Evolutionary conservation across 2,113 vertebrate genomes (phyloP).

Genomic region (Centropus bengalensis): DNA sequence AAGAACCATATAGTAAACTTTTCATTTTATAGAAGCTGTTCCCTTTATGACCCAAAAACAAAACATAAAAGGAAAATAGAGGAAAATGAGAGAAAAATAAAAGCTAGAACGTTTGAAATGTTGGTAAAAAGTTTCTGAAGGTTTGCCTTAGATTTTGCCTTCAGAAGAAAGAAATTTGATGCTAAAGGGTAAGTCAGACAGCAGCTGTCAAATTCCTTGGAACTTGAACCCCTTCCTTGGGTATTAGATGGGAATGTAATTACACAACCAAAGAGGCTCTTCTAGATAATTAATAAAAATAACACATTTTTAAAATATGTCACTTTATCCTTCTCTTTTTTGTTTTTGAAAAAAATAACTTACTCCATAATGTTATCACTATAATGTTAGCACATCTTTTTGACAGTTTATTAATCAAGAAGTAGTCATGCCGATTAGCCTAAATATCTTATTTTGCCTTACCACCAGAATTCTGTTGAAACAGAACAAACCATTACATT

Average conservation of each 20-base stretch:
- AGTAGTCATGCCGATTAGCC: conserved; percentile 47
- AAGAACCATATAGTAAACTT: neutral
- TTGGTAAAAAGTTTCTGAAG: neutral
- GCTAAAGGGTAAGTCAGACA: neutral
- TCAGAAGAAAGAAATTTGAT: neutral
- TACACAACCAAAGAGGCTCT: neutral
- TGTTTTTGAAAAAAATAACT: conserved; percentile 16
- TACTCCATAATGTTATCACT: conserved; percentile 21
- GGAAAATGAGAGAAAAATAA: neutral
- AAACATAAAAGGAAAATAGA: neutral
- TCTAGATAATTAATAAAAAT: conserved; percentile 62
- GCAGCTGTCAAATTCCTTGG: neutral
- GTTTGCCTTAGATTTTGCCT: neutral
- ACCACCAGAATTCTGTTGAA: conserved; percentile 63
- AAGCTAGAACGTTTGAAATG: neutral
- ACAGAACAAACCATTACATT: conserved; percentile 54
- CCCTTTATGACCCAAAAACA: neutral
- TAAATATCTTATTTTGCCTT: conserved; percentile 72
- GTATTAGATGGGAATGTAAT: neutral
- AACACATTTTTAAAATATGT: conserved; percentile 40
- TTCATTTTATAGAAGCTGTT: neutral
- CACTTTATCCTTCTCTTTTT: neutral
- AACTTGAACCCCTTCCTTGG: neutral
- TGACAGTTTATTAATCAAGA: conserved; percentile 68
- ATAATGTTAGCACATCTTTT: conserved; percentile 54